Evolutionary conservation across 2,113 vertebrate genomes (phyloP), one percentile per base, ranked within the genome.

Genomic region (Tachysurus vachellii): DNA sequence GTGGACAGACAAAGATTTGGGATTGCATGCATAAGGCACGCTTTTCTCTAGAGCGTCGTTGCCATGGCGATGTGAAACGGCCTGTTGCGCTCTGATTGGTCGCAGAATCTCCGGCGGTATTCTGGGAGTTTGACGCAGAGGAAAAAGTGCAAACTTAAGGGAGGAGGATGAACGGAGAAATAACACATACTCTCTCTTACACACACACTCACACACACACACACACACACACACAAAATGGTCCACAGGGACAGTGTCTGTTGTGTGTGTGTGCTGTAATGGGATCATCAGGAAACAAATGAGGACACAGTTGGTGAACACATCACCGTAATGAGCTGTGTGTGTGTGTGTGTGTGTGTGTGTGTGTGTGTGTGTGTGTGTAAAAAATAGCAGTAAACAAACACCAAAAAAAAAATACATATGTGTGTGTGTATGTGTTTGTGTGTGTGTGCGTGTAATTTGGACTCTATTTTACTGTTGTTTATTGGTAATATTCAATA

Each of bases 1-100:
- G n/a, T 23, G 54, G 79, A 81, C 8, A 70, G 61, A 84, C 70
- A 28, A 57, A 80, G 82, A 84, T 83, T 68, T 53, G 54, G 71
- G 81, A 84, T 77, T 86, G 79, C 44, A 76, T 83, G 85, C 85
- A 53, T 84, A 85, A n/a, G 70, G 57, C 47, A 81, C 68, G 81
- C 21, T 62, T 50, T 80, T 92, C 91, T 88, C 64, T 85, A 87
- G 90, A 93, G 88, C 62, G 50, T 80, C 19, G 83, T 92, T 84
- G 75, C 89, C 88, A 89, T 90, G 84, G 90, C 31, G 85, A 92
- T 79, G 36, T 84, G 85, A 91, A 88, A 64, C 70, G 57, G 10
- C 88, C 11, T 59, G 57, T 75, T 87, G 73, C 75, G 23, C 86
- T 92, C 57, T 66, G 89, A 87, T 89, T 90, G 90, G 86, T 76